Percentiles rank a stretch among this genome's conserved stretches.
Conservation (phyloP, 2,888 invertebrate species). For the Drosophila nigritarsus region DNA sequence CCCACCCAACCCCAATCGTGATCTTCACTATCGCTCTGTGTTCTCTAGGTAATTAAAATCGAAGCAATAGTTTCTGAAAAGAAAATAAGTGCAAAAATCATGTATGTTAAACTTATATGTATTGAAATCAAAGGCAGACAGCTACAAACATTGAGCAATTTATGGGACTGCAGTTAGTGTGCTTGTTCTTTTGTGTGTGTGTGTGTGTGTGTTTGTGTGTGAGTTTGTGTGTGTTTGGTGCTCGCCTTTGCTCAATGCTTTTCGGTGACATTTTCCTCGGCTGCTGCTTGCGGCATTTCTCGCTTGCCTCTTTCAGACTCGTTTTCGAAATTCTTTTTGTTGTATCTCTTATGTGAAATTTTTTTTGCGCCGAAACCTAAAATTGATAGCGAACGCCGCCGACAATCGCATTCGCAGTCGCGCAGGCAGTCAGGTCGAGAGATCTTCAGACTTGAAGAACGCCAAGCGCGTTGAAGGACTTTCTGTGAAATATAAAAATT, state of each 20-base stretch:
- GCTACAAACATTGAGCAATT: conserved; percentile 43
- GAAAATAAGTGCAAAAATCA: conserved; percentile 5
- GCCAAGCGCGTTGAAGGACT: conserved; percentile 53
- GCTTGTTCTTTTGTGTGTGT: conserved; percentile 46
- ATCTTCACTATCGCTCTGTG: conserved; percentile 45
- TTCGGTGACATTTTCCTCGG: conserved; percentile 63
- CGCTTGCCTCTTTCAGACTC: conserved; percentile 42
- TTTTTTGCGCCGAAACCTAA: conserved; percentile 50
- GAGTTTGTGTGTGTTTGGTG: conserved; percentile 31
- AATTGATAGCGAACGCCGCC: conserved; percentile 47
- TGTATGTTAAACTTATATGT: not conserved
- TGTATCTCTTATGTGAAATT: conserved; percentile 49
- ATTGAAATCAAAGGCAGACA: conserved; percentile 52
- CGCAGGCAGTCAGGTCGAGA: conserved; percentile 52
- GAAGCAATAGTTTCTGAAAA: conserved; percentile 4
- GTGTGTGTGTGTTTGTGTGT: not conserved
- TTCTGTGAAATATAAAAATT: conserved; percentile 35
- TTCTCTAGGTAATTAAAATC: conserved; percentile 73
- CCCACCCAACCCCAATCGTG: conserved; percentile 12
- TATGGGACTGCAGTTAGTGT: conserved; percentile 45
- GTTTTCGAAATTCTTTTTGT: conserved; percentile 51
- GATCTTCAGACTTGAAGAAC: conserved; percentile 42
- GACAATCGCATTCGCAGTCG: conserved; percentile 37
- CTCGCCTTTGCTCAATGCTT: conserved; percentile 43
- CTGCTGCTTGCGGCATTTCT: conserved; percentile 17